phyloP scores from a whole-genome alignment of 2,888 invertebrate species.

The Epistrophella euchroma region DNA sequence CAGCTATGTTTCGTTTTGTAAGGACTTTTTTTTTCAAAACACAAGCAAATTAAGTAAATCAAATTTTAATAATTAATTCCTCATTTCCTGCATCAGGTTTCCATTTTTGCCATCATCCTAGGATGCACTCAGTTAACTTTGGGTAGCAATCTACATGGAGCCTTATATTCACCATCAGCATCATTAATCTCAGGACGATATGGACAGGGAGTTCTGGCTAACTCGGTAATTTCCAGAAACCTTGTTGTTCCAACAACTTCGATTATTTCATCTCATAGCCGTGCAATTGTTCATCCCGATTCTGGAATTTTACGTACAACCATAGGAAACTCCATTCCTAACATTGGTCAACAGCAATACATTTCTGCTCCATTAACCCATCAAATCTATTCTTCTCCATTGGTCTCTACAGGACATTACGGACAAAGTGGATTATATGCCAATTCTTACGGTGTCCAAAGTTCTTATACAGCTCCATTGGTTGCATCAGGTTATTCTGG shows the following conservation, averaged over 20 bases:
- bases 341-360: constrained; percentile 36
- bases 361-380: constrained; percentile 42
- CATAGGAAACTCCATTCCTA: too few species aligned
- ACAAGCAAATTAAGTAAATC: neutral
- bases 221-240: constrained; percentile 25
- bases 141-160: constrained; percentile 35
- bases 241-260: constrained; percentile 20
- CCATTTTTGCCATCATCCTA: constrained; percentile 23
- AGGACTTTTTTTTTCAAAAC: constrained; percentile 9
- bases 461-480: constrained; percentile 8
- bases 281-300: constrained; percentile 9
- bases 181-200: constrained; percentile 15
- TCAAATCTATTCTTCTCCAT: constrained; percentile 34
- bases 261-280: constrained; percentile 17
- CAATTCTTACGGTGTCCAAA: constrained; percentile 43
- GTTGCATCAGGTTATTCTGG: neutral
- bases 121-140: constrained; percentile 18
- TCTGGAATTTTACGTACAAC: constrained; percentile 15
- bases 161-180: neutral
- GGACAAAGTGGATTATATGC: constrained; percentile 39
- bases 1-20: constrained; percentile 42
- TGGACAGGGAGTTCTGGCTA: constrained; percentile 19
- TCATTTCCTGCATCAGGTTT: constrained; percentile 25
- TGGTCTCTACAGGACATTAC: constrained; percentile 41
- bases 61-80: neutral